Percentiles rank a stretch among this genome's conserved stretches.
These are phyloP conservation scores for Caenorhabditis virilis DNA, from an alignment of 2,888 invertebrate genomes.

Conservation along the genomic window DNA sequence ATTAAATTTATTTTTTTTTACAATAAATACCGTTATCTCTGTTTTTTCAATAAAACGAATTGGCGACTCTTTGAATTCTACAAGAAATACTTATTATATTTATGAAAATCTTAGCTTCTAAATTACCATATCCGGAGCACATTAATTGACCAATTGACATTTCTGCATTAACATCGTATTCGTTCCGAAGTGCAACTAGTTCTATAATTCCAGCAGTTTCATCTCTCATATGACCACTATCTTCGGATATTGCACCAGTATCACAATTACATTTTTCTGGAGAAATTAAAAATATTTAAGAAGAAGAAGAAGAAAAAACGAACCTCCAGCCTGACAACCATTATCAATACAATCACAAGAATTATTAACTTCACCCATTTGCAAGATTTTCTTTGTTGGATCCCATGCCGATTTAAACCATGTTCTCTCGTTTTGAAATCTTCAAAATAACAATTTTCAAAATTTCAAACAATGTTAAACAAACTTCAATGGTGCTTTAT, in stretches of 20 bases:
- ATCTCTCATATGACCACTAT: slow-evolving; percentile 47
- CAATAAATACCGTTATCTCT: slow-evolving; percentile 12
- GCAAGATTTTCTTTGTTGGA: slow-evolving; percentile 24
- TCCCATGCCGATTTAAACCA: slow-evolving; percentile 50
- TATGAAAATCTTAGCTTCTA: too few relatives aligned
- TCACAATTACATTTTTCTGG: slow-evolving; percentile 57
- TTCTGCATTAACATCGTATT: slow-evolving; percentile 41
- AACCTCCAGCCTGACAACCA: slow-evolving; percentile 46
- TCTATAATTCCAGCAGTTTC: slow-evolving; percentile 48
- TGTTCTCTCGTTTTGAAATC: slow-evolving; percentile 45
- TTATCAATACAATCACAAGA: slow-evolving; percentile 43
- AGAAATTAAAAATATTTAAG: not conserved
- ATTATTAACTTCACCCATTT: slow-evolving; percentile 37
- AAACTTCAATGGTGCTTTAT: slow-evolving; percentile 50
- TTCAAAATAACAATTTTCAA: slow-evolving; percentile 12
- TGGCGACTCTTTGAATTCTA: slow-evolving; percentile 19
- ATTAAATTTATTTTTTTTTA: slow-evolving; percentile 1
- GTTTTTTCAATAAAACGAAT: slow-evolving; percentile 24
- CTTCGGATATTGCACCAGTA: slow-evolving; percentile 34
- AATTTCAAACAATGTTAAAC: not conserved
- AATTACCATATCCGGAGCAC: slow-evolving; percentile 52
- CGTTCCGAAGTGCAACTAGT: slow-evolving; percentile 41
- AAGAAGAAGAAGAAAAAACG: not conserved
- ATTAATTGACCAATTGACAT: slow-evolving; percentile 52
- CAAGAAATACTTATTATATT: not conserved